Base-by-base conservation (phyloP, 2,113 vertebrate species). In the Saiga tatarica region DNA sequence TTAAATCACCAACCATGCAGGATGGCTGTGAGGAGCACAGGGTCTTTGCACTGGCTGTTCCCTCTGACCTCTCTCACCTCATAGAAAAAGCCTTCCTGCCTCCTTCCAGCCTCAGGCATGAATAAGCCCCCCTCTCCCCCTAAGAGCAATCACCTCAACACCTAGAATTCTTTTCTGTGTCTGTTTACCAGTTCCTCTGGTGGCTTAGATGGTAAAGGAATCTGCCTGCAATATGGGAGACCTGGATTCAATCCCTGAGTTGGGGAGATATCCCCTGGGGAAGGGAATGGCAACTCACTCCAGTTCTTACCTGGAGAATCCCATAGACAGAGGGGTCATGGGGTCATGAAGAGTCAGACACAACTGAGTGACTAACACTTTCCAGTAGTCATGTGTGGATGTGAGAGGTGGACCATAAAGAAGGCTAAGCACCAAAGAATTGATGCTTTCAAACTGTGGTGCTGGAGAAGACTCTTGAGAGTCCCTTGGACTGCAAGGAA, bases 1-100 rank as follows among this genome's bases (percentile, higher is more conserved):
- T 33, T 17, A 0, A 6, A 42, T 19, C 0, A 0, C 25, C 50
- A n/a, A 1, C 33, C 36, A 17, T 6, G 0, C 7, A 2, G 71
- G 30, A 62, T 4, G 33, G 30, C 36, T 26, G n/a, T 9, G 26
- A 53, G 33, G 30, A 6, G 2, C 50, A 21, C 33, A 15, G 79
- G 57, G 67, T 52, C 79, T 89, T 71, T 45, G 84, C 45, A 8
- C 23, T 36, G 52, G 78, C 53, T 23, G 23, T 33, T 26, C 53
- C 36, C 45, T 0, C 3, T 5, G 28, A 26, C 15, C 39, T 50
- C 67, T 42, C 42, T 42, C 50, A 9, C 28, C 45, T 52, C 30
- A 33, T 50, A 26, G 30, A 74, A 47, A 19, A 47, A 33, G 52
- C 53, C 74, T 6, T 59, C 26, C 60, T 11, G 60, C 53, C 16